phyloP scores from a whole-genome alignment of 2,797 vertebrate species.

The Ctenochaetus hawaiiensis region DNA sequence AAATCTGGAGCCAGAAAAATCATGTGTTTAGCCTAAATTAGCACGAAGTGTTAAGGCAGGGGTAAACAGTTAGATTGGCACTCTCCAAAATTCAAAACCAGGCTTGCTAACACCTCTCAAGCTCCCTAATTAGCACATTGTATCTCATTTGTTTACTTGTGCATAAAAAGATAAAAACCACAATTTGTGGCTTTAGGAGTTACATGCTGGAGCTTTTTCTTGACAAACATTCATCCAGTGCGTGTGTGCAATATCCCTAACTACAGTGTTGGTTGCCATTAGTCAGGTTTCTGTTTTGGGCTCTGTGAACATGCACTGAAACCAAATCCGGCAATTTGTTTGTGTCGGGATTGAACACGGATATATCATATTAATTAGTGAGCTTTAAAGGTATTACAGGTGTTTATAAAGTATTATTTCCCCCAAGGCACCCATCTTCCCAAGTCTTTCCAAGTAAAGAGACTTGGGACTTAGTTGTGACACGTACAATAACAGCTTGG shows the following conservation, averaged over 20 bases:
- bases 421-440: no score
- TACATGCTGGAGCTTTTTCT: not conserved
- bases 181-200: not conserved
- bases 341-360: no score
- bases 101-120: not conserved
- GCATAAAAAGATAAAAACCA: not conserved
- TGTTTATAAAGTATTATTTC: no score
- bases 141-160: constrained; percentile 14
- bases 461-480: no score
- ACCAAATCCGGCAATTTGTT: no score
- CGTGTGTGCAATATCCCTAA: constrained; percentile 1
- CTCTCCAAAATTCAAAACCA: not conserved
- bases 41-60: not conserved
- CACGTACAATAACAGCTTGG: no score
- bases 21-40: constrained; percentile 10
- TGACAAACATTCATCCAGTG: not conserved
- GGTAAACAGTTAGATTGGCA: not conserved
- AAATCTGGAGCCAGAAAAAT: not conserved
- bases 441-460: no score
- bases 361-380: no score
- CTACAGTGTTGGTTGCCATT: no score
- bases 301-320: no score
- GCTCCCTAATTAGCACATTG: constrained; percentile 10
- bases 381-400: no score
- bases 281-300: no score